A percentile compares a stretch with the other conserved stretches of the same genome.
Conservation (phyloP, 1,140 invertebrate genomes). For the Idris sp. region DNA sequence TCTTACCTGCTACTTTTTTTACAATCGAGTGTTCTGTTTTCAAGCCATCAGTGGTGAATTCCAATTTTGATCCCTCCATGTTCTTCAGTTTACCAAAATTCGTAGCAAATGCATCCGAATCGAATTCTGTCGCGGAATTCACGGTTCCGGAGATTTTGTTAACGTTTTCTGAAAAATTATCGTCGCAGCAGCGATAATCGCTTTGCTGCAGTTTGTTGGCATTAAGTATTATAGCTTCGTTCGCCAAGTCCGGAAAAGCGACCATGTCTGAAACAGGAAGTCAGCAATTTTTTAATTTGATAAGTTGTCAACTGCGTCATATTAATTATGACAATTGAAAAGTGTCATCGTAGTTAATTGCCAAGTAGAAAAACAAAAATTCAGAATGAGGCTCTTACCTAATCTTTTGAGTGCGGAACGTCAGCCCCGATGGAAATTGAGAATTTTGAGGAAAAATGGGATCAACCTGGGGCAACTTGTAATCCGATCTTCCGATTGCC, state of each 20-base stretch:
- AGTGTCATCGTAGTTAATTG: too few species aligned
- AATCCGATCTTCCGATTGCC: slow-evolving; percentile 74
- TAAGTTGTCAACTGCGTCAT: not conserved
- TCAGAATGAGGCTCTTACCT: too few species aligned
- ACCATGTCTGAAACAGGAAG: slow-evolving; percentile 70
- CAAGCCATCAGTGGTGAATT: slow-evolving; percentile 44
- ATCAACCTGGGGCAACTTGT: slow-evolving; percentile 75
- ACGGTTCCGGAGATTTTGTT: slow-evolving; percentile 17
- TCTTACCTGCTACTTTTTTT: slow-evolving; percentile 70
- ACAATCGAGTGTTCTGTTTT: slow-evolving; percentile 63
- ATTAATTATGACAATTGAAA: too few species aligned
- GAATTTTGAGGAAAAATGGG: slow-evolving; percentile 53
- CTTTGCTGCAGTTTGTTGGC: slow-evolving; percentile 49
- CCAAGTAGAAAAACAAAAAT: too few species aligned
- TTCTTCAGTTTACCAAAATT: slow-evolving; percentile 3
- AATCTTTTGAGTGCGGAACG: slow-evolving; percentile 50
- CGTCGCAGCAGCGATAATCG: slow-evolving; percentile 28
- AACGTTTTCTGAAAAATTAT: slow-evolving; percentile 23
- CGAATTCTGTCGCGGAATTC: slow-evolving; percentile 21
- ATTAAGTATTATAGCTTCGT: slow-evolving; percentile 66
- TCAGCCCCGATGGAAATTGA: slow-evolving; percentile 34
- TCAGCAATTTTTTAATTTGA: slow-evolving; percentile 11
- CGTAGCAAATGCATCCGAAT: slow-evolving; percentile 28
- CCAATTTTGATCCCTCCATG: slow-evolving; percentile 49
- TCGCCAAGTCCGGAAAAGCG: slow-evolving; percentile 69